Conservation (phyloP, 2,113 vertebrate species). For the Chinchilla lanigera region DNA sequence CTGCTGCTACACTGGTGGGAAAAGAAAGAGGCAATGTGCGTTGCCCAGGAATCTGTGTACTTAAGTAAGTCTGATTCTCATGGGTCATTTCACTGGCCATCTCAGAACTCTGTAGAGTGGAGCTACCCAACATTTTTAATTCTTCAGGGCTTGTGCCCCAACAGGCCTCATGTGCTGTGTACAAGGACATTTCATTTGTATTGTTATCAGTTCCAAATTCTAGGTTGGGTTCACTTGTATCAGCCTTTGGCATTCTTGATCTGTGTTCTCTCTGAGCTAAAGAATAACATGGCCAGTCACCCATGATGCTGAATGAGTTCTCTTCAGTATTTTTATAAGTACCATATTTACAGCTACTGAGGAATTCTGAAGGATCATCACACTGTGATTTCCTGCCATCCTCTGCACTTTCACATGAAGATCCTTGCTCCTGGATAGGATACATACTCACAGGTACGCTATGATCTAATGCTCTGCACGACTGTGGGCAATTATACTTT, state of each 20-base stretch:
- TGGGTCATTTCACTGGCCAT: slow-evolving; percentile 51
- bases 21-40: slow-evolving; percentile 87
- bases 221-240: slow-evolving; percentile 40
- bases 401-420: slow-evolving; percentile 51
- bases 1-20: slow-evolving; percentile 83
- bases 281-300: slow-evolving; percentile 85
- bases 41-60: slow-evolving; percentile 84
- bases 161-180: slow-evolving; percentile 43
- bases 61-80: slow-evolving; percentile 83
- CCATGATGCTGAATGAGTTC: slow-evolving; percentile 84
- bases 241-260: slow-evolving; percentile 74
- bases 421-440: neutral
- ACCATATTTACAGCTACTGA: slow-evolving; percentile 39
- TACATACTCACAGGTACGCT: neutral
- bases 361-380: slow-evolving; percentile 4
- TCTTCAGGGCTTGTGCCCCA: slow-evolving; percentile 70
- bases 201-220: slow-evolving; percentile 73
- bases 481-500: slow-evolving; percentile 60
- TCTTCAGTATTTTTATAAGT: slow-evolving; percentile 69
- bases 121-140: slow-evolving; percentile 35
- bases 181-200: slow-evolving; percentile 58
- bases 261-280: slow-evolving; percentile 82
- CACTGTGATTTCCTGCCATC: slow-evolving; percentile 57
- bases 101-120: slow-evolving; percentile 54
- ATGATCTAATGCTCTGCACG: slow-evolving; percentile 30